Conservation (phyloP, 92 coral and sea anemone genomes). For the Phenganax stokvisi region DNA sequence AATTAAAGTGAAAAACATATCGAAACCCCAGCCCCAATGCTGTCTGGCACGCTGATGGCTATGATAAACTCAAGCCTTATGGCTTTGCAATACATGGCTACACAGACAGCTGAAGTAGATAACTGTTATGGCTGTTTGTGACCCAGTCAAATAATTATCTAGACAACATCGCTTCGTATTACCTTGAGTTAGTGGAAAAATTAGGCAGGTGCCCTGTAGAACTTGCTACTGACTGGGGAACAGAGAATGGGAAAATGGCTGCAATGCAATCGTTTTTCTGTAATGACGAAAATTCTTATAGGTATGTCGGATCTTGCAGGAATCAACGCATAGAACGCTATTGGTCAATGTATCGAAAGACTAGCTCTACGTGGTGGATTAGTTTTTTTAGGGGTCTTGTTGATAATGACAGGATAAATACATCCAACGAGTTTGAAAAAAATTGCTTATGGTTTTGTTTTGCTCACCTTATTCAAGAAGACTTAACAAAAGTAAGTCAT, state of each 20-base stretch:
- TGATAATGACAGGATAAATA: background rate
- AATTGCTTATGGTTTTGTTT: constrained; percentile 18
- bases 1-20: background rate
- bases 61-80: background rate
- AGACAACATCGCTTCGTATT: background rate
- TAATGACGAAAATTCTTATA: background rate
- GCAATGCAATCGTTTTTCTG: constrained; percentile 29
- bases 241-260: constrained; percentile 49
- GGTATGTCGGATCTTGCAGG: background rate
- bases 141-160: background rate
- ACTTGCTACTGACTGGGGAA: constrained; percentile 47
- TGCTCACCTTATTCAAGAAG: constrained; percentile 13
- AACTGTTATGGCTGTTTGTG: background rate
- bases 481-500: background rate
- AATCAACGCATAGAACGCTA: background rate
- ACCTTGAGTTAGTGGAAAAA: constrained; percentile 19
- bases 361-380: background rate
- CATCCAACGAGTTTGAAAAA: constrained; percentile 7
- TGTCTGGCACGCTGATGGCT: background rate
- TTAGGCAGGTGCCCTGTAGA: constrained; percentile 51
- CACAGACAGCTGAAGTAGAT: background rate
- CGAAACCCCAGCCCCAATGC: background rate
- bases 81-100: background rate
- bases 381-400: background rate
- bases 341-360: constrained; percentile 3